Conservation (phyloP, 2,888 invertebrate species). For the Dryadula phaetusa region DNA sequence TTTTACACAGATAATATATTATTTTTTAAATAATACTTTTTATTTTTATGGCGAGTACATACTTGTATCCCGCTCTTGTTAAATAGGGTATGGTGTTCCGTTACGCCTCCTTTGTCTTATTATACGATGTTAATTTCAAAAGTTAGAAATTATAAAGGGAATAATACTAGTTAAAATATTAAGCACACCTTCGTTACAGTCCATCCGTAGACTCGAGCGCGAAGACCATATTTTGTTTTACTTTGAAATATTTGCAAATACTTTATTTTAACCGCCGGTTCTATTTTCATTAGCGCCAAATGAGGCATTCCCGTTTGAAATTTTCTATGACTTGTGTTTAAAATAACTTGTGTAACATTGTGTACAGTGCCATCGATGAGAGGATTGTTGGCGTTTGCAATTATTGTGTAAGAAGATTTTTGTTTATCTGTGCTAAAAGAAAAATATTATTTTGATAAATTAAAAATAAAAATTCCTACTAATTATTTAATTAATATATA, state of each 20-base stretch:
- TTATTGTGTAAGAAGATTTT: constrained; percentile 54
- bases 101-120: no score
- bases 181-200: constrained; percentile 50
- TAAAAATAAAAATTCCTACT: not conserved
- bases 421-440: constrained; percentile 19
- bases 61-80: no score
- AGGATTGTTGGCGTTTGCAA: constrained; percentile 56
- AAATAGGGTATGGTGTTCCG: no score
- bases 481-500: not conserved
- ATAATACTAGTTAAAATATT: not conserved
- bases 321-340: constrained; percentile 42
- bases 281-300: constrained; percentile 50
- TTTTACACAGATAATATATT: no score
- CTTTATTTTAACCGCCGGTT: constrained; percentile 43
- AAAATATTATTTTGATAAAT: not conserved
- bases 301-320: not conserved
- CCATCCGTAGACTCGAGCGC: constrained; percentile 58
- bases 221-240: constrained; percentile 19
- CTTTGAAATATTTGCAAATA: constrained; percentile 35
- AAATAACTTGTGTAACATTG: constrained; percentile 51
- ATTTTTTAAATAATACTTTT: no score
- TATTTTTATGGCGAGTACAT: no score
- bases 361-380: constrained; percentile 57
- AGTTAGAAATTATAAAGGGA: no score
- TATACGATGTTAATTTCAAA: no score